Percentiles rank a stretch among this genome's conserved stretches.
These are phyloP conservation scores for Halocynthia aurantium DNA, from an alignment of 23 tunicate genomes.

Conservation along the genomic window DNA sequence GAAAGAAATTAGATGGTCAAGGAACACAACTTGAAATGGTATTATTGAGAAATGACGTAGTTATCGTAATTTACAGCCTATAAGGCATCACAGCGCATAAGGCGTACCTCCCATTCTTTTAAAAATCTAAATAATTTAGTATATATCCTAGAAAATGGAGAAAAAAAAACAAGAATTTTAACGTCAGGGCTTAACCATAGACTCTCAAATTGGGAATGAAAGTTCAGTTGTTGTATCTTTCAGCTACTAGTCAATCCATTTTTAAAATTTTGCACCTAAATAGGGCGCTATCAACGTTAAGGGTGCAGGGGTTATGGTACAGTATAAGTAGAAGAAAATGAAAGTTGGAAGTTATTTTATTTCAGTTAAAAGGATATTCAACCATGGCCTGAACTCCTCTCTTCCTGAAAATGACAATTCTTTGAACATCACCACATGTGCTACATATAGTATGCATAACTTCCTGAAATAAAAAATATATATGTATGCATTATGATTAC, in stretches of 20 bases:
- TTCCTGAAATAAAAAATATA: slow-evolving; percentile 32
- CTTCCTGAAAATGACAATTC: slow-evolving; percentile 96
- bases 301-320: too few relatives aligned
- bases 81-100: too few relatives aligned
- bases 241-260: too few relatives aligned
- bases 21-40: slow-evolving; percentile 1
- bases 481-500: background rate
- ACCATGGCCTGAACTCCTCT: slow-evolving; percentile 98
- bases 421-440: slow-evolving; percentile 73
- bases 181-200: too few relatives aligned
- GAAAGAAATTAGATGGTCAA: slow-evolving; percentile 13
- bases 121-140: background rate
- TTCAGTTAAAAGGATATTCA: slow-evolving; percentile 73
- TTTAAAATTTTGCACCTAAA: too few relatives aligned
- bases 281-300: too few relatives aligned
- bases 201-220: too few relatives aligned
- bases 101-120: background rate
- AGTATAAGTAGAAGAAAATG: too few relatives aligned
- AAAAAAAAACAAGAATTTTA: background rate
- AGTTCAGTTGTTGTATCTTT: too few relatives aligned
- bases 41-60: background rate
- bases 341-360: too few relatives aligned
- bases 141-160: background rate
- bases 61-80: too few relatives aligned
- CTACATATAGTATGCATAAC: slow-evolving; percentile 76